A percentile compares a stretch with the other conserved stretches of the same genome.
These are phyloP conservation scores for Patella ulyssiponensis DNA, from an alignment of 2,888 invertebrate species.

Conservation along the genomic window DNA sequence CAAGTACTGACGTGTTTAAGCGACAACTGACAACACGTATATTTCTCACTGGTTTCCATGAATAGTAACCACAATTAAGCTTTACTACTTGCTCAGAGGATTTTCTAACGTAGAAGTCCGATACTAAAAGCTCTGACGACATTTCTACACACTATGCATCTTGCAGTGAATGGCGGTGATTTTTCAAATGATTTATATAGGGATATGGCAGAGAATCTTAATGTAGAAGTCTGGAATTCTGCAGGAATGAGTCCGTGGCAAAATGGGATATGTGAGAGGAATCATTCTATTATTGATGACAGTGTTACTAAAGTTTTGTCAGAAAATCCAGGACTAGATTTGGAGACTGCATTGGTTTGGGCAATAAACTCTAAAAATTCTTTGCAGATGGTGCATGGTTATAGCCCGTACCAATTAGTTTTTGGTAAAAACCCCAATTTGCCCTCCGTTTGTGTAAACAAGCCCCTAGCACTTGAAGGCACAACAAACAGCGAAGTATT, in stretches of 20 bases:
- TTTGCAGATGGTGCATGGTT: slow-evolving; percentile 22
- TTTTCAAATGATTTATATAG: slow-evolving; percentile 20
- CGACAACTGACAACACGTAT: too few species aligned
- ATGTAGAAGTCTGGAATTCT: slow-evolving; percentile 17
- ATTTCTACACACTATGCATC: too few species aligned
- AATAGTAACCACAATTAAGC: too few species aligned
- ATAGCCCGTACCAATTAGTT: slow-evolving; percentile 27
- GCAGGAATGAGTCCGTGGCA: slow-evolving; percentile 15
- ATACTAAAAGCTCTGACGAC: too few species aligned
- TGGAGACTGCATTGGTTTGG: slow-evolving; percentile 19
- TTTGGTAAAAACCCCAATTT: slow-evolving; percentile 12
- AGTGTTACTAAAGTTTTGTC: not conserved
- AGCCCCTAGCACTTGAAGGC: too few species aligned
- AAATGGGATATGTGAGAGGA: not conserved
- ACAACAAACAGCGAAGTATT: too few species aligned
- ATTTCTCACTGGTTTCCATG: too few species aligned
- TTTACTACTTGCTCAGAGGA: too few species aligned
- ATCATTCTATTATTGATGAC: slow-evolving; percentile 25
- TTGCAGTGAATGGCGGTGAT: slow-evolving; percentile 26
- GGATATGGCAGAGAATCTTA: slow-evolving; percentile 21
- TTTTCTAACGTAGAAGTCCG: too few species aligned
- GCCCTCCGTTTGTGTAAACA: too few species aligned
- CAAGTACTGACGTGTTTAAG: too few species aligned
- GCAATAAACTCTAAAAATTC: slow-evolving; percentile 20
- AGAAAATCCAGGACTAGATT: slow-evolving; percentile 9